Evolutionary conservation across 2,888 invertebrate species (phyloP), one percentile per base, ranked within the genome.

Genomic region (Brenthis hecate): DNA sequence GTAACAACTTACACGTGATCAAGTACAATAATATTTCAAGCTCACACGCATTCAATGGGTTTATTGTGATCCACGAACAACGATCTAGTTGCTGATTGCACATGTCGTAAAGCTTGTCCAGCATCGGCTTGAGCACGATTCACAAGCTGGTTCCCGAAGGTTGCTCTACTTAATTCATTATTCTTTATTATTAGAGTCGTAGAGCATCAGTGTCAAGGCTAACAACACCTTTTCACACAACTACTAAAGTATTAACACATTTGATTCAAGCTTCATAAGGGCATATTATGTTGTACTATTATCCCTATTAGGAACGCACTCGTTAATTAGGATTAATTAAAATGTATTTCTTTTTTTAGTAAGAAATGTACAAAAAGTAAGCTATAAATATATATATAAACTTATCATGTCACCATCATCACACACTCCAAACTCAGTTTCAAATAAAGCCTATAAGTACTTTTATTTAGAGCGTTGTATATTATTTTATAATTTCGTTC

Each of bases 151-250:
- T 62, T 54, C 28, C 60, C 14, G 61, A 67, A 71, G 68, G 65
- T 43, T 43, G 50, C 62, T 68, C 48, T 32, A 64, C 56, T 83
- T 79, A 79, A 75, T 80, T 83, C 82, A 85, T 85, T 85, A 85
- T 85, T 82, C 83, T 81, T 81, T 43, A 55, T 47, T 60, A 28
- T 60, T 56, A 61, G 48, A 55, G 43, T 51, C 23, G 53, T 62
- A 82, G 81, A 86, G 80, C 87, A 91, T 88, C 87, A 90, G 89
- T 91, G 91, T 91, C 91, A 92, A 75, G 91, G 89, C 80, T 79
- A 91, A 75, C 90, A 82, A 86, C 85, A 85, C 85, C 84, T 80
- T 84, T 83, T 84, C 54, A 43, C 36, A 43, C 11, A 43, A 43
- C 36, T 8, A 43, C 36, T 43, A 43, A 43, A 43, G 66, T 50